phyloP scores from a whole-genome alignment of 1,140 invertebrate genomes.

The Caenorhabditis latens region DNA sequence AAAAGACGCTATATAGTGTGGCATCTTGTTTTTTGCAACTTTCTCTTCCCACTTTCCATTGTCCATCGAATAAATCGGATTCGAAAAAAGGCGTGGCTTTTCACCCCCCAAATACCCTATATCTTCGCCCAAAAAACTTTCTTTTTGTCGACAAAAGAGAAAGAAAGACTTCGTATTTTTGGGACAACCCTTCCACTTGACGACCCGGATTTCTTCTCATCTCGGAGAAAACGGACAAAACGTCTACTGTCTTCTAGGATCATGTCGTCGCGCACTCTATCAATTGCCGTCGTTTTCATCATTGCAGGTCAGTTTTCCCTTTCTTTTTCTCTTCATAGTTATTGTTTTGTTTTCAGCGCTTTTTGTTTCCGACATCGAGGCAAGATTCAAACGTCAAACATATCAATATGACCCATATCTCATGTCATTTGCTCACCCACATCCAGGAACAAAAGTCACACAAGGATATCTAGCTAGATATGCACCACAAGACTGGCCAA shows the following conservation, averaged over 20 bases:
- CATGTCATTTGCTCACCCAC: conserved; percentile 56
- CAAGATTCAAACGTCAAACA: conserved; percentile 50
- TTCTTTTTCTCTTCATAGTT: neutral
- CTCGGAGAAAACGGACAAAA: conserved; percentile 47
- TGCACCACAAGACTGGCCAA: conserved; percentile 61
- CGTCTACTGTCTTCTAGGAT: conserved; percentile 40
- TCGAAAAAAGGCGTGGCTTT: conserved; percentile 52
- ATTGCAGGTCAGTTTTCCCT: conserved; percentile 29
- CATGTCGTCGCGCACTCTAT: conserved; percentile 42
- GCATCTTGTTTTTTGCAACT: conserved; percentile 50
- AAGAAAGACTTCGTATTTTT: conserved; percentile 46
- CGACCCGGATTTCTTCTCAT: conserved; percentile 48
- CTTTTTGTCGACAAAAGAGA: conserved; percentile 15
- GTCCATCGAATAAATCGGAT: conserved; percentile 28
- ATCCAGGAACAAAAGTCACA: conserved; percentile 56
- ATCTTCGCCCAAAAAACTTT: conserved; percentile 44
- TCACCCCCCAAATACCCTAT: conserved; percentile 40
- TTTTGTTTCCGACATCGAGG: conserved; percentile 1
- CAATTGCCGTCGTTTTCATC: conserved; percentile 43
- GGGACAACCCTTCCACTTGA: conserved; percentile 52
- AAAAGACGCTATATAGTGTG: neutral
- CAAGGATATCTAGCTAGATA: conserved; percentile 58
- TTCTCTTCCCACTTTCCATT: conserved; percentile 34
- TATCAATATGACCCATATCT: conserved; percentile 58
- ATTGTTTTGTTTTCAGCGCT: conserved; percentile 1